Evolutionary conservation across 2,797 vertebrate species (phyloP).

Genomic region (Halcyon chelicuti): DNA sequence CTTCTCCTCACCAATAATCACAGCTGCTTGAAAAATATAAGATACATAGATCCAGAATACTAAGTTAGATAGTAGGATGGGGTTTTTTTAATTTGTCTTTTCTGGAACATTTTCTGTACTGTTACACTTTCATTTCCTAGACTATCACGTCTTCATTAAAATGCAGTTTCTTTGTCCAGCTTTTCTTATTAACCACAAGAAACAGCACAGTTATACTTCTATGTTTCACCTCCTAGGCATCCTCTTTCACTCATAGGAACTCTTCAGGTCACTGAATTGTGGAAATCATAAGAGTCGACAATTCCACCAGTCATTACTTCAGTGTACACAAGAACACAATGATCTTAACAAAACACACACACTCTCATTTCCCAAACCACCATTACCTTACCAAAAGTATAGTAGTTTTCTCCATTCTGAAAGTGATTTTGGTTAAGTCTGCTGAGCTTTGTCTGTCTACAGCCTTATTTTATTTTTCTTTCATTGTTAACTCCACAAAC

Average conservation of each 20-base stretch:
- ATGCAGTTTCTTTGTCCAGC: background rate
- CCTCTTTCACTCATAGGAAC: background rate
- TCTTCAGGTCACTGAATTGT: background rate
- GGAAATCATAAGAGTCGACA: background rate
- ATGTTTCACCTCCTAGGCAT: background rate
- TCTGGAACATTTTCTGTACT: background rate
- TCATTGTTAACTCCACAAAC: background rate
- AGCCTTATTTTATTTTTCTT: background rate
- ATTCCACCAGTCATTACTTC: background rate
- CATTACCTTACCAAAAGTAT: background rate
- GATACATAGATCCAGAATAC: background rate
- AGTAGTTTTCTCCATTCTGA: background rate
- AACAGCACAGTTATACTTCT: background rate
- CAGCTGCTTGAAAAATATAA: background rate
- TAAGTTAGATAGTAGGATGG: rapidly evolving
- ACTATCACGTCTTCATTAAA: background rate
- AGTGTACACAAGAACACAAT: background rate
- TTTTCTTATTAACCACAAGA: background rate
- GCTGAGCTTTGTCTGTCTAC: background rate
- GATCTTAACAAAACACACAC: background rate
- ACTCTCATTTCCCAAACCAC: background rate
- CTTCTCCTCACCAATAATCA: background rate
- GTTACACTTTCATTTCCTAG: background rate
- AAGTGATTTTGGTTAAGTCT: background rate
- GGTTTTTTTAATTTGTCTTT: background rate